Evolutionary conservation across 2,113 vertebrate genomes (phyloP).

Genomic region (Piprites chloris): DNA sequence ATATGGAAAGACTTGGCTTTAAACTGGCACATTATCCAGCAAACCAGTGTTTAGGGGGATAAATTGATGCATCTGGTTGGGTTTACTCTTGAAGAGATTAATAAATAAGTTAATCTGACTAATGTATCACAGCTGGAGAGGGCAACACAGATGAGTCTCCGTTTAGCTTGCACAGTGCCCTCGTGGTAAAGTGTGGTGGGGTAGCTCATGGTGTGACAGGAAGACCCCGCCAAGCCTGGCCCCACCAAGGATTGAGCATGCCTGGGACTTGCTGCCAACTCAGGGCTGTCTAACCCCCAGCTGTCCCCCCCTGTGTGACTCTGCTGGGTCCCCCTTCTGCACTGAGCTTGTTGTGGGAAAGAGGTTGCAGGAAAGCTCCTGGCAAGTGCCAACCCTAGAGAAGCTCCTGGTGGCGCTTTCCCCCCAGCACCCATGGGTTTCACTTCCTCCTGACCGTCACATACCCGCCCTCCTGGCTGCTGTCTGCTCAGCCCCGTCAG

Average conservation of each 20-base stretch:
- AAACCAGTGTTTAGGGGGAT: not conserved
- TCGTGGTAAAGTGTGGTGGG: not conserved
- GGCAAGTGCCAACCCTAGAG: not conserved
- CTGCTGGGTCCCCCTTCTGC: not conserved
- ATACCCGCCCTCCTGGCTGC: not conserved
- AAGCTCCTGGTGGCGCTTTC: not conserved
- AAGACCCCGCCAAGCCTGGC: not conserved
- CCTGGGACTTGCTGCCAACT: rapidly evolving
- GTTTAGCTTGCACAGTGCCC: not conserved
- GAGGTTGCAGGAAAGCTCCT: not conserved
- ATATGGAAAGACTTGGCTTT: not conserved
- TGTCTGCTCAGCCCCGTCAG: not conserved
- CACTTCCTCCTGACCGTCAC: not conserved
- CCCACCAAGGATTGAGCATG: rapidly evolving
- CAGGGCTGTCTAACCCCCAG: not conserved
- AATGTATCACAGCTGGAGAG: not conserved
- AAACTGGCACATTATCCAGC: not conserved
- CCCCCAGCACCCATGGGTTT: not conserved
- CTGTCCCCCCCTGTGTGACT: rapidly evolving
- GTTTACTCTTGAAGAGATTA: conserved; percentile 35
- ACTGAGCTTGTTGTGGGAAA: not conserved
- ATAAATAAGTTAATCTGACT: conserved; percentile 40
- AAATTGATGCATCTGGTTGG: conserved; percentile 38
- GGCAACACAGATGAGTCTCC: not conserved
- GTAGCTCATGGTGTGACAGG: not conserved